Evolutionary conservation across 2,113 vertebrate genomes (phyloP), one percentile per base, ranked within the genome.

Genomic region (Oplegnathus fasciatus): DNA sequence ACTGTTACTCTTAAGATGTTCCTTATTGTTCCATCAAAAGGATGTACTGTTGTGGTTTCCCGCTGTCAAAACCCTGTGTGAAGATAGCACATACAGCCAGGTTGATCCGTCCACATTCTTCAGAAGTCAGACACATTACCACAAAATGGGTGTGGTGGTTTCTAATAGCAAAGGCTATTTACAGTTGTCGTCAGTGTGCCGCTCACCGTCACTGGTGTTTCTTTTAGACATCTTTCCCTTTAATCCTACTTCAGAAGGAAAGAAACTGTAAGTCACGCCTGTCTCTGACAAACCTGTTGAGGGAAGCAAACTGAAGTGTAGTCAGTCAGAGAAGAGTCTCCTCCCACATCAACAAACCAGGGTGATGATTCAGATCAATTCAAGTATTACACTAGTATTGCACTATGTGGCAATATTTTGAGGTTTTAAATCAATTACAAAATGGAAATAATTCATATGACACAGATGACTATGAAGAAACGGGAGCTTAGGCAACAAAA

Each of bases 71-170:
- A 64, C 42, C 6, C 22, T 32, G 20, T 48, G 32, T 70, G 13
- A 9, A 64, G 37, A 11, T 28, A 28, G 32, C 7, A 6, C 48
- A 26, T 26, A 3, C n/a, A 42, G 57, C 32, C 1, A 1, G 5
- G 60, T 62, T 85, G 78, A 89, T 83, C 71, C 22, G 44, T 82
- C 81, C 55, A 78, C 87, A 92, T 93, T 90, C 87, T 79, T 90
- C 13, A 44, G n/a, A 79, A 44, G 87, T 75, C 74, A 70, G 42
- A 48, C 42, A 68, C 52, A 15, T 74, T 60, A 61, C 26, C 42
- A n/a, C 52, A 28, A 9, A 74, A 50, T 75, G 58, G 87, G 91
- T 88, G 91, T 81, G 88, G 78, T 71, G 32, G 80, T 76, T 75
- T 82, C 64, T 77, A 52, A 32, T 52, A 76, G 78, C 65, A 69